Conservation (phyloP, 1,140 invertebrate species). For the Procambarus virginalis region DNA sequence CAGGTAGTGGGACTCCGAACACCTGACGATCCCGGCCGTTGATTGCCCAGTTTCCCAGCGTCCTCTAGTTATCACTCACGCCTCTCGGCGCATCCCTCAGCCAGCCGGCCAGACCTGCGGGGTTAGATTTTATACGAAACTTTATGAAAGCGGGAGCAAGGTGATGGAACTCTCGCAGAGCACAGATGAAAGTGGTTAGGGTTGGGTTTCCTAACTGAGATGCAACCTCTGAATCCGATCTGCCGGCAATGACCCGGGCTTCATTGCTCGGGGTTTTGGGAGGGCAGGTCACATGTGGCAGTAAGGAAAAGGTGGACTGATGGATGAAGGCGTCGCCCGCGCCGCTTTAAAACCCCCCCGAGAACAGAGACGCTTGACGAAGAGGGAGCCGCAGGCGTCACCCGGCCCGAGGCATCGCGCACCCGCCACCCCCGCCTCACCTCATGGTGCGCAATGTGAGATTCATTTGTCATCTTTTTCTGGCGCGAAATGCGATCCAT, state of each 20-base stretch:
- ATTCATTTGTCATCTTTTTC: constrained; percentile 70
- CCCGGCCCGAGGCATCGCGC: constrained; percentile 23
- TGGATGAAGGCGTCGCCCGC: background rate
- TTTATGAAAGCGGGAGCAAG: constrained; percentile 18
- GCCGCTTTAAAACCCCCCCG: background rate
- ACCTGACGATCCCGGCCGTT: constrained; percentile 62
- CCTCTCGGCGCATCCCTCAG: constrained; percentile 10
- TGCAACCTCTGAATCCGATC: constrained; percentile 55
- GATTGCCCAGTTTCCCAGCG: constrained; percentile 66
- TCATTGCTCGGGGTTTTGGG: background rate
- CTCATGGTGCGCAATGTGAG: constrained; percentile 65
- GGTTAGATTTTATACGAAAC: constrained; percentile 20
- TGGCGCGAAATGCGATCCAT: constrained; percentile 71
- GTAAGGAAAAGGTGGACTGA: background rate
- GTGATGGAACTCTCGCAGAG: constrained; percentile 3
- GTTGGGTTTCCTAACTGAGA: constrained; percentile 61
- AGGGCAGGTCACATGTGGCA: background rate
- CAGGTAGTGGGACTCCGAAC: constrained; percentile 57
- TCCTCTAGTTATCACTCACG: constrained; percentile 58
- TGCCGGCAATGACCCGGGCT: constrained; percentile 12
- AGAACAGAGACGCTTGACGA: too few relatives aligned
- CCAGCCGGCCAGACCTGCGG: background rate
- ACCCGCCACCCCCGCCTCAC: constrained; percentile 42
- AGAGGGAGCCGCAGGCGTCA: background rate
- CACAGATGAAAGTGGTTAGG: constrained; percentile 54